A percentile compares a stretch with the other conserved stretches of the same genome.
Conservation (phyloP, 2,888 invertebrate genomes). For the Drosophila pegasa region DNA sequence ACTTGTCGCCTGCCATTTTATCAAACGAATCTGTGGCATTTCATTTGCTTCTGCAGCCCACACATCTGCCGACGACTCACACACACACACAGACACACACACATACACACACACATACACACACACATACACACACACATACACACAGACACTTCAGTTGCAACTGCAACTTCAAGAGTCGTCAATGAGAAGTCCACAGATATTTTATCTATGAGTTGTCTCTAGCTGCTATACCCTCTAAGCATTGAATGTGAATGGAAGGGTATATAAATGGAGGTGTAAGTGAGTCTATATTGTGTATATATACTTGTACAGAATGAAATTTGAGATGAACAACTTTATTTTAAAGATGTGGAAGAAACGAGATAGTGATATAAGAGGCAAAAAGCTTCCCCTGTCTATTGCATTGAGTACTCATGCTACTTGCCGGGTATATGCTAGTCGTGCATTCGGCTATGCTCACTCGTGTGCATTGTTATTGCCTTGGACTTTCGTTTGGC, state of each 20-base stretch:
- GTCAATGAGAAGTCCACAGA: slow-evolving; percentile 57
- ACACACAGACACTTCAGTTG: slow-evolving; percentile 24
- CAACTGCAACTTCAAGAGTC: slow-evolving; percentile 53
- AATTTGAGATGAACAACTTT: background rate
- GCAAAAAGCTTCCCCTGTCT: too few species aligned
- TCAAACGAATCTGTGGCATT: slow-evolving; percentile 78
- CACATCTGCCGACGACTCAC: slow-evolving; percentile 52
- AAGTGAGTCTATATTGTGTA: background rate
- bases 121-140: slow-evolving; percentile 7
- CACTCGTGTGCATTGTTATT: slow-evolving; percentile 50
- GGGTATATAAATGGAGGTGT: background rate
- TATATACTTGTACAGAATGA: too few species aligned
- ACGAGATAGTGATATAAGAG: too few species aligned
- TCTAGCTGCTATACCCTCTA: slow-evolving; percentile 15
- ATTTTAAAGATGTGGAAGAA: background rate
- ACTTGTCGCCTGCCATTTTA: slow-evolving; percentile 75
- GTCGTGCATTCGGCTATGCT: background rate
- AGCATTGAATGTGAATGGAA: background rate
- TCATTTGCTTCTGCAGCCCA: slow-evolving; percentile 69
- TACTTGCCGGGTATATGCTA: background rate
- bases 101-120: slow-evolving; percentile 16
- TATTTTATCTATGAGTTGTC: slow-evolving; percentile 69
- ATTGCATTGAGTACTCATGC: background rate
- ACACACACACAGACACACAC: slow-evolving; percentile 7
- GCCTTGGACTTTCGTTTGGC: slow-evolving; percentile 58